Base-by-base conservation (phyloP, 2,113 vertebrate genomes). In the Brienomyrus brachyistius region DNA sequence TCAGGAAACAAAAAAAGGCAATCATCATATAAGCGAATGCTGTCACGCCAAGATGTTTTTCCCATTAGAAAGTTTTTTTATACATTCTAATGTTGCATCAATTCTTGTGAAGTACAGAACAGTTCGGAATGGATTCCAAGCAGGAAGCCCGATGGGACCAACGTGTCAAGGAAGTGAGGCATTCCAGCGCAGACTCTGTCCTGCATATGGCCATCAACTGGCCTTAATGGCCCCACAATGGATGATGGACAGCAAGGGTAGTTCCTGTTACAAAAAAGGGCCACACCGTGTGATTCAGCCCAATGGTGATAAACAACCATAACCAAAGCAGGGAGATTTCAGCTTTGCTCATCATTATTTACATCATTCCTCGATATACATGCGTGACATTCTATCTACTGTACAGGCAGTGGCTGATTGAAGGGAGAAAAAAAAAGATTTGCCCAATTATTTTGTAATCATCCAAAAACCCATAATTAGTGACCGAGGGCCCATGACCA, bases 1-100 rank as follows among this genome's bases (percentile, higher is more conserved):
- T 85, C 40, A n/a, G 19, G 47, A 87, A 87, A 54, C 56, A 62
- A 84, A 84, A 47, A 88, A 62, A 88, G 43, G 19, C 87, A 59
- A 59, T 31, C 52, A 66, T 66, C 56, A 89, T 52, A 31, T 31
- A 31, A 23, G 47, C 13, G 27, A 83, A 89, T 27, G 70, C 50
- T 51, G 88, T 35, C 88, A 82, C 31, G 31, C 47, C 23, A 52
- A 43, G 66, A 40, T 80, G 66, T 13, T 52, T 51, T 62, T 54
- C 51, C 45, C 62, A 74, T 77, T 80, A 54, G 10, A 66, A 27
- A 8, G 35, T 9, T 52, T 48, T 59, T 51, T 23, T 11, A 50
- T 74, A 82, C 50, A 52, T 35, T 82, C 47, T 82, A 56, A 89
- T 1, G 31, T 31, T 80, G 70, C 45, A 80, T 27, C n/a, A 52